Evolutionary conservation across 2,888 invertebrate species (phyloP), one percentile per base, ranked within the genome.

Genomic region (Tromatobia lineatoria): DNA sequence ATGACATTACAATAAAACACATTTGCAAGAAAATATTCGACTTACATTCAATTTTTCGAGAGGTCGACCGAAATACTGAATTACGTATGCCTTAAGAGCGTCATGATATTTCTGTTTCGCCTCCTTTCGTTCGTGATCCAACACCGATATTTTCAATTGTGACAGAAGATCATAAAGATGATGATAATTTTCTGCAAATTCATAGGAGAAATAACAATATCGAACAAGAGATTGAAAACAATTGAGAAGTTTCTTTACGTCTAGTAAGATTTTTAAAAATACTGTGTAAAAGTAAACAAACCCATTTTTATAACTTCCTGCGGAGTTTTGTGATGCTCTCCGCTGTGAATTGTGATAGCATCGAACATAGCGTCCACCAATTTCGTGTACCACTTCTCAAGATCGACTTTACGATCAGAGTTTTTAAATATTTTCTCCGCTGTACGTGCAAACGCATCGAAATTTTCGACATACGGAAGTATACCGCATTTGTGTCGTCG

Each of bases 11-110:
- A 23, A 54, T 8, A 52, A 18, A 52, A 2, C 8, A 23, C 20
- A 54, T 11, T 8, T 23, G 2, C 20, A 11, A 23, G 1, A 18
- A 52, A 1, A 10, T 10, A 8, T 10, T 11, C 59, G 59, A 94
- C 95, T 94, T 94, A 98, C 98, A 94, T 98, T 98, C 23, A 99
- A 94, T 94, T 98, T 98, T 92, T 98, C 98, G 77, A 99, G 94
- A 0, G 98, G 99, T 83, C 98, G 95, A 38, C 99, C 99, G 94
- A 99, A 98, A 94, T 98, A 98, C 91, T 97, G 96, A 84, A 97
- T 98, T 64, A 99, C 99, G 94, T 99, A 99, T 8, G 96, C 96
- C 89, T 97, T 96, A 80, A 99, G 95, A 73, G 99, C 97, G 84
- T 99, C 99, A 89, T 96, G 96, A 94, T 99, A 99, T 87, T 97